Evolutionary conservation across 2,113 vertebrate species (phyloP).

Genomic region (Turnix velox): DNA sequence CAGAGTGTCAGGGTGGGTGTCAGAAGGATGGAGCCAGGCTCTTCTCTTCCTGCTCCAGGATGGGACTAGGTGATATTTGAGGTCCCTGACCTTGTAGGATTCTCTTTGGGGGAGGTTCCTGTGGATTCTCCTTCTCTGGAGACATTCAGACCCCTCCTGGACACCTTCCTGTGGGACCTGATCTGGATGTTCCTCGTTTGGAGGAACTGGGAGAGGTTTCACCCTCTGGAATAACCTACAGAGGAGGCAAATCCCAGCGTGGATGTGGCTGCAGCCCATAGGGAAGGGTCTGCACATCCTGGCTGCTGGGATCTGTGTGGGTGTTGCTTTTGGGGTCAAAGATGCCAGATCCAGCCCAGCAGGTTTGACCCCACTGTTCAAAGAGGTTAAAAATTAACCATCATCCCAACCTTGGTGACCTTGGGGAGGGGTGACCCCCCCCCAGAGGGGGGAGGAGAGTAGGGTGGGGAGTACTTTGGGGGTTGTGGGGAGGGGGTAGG

Average conservation of each 20-base stretch:
- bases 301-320: rapidly evolving
- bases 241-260: rapidly evolving
- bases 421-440: neutral
- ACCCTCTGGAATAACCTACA: neutral
- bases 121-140: too few relatives aligned
- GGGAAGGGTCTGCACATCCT: neutral
- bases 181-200: too few relatives aligned
- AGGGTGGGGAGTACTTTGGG: rapidly evolving
- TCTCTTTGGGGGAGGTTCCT: too few relatives aligned
- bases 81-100: too few relatives aligned
- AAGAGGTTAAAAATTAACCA: conserved; percentile 53
- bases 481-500: rapidly evolving
- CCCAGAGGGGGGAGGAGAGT: neutral
- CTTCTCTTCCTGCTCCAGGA: too few relatives aligned
- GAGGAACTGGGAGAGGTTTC: neutral
- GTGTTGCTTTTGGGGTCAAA: neutral
- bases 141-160: too few relatives aligned
- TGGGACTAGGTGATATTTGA: too few relatives aligned
- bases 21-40: too few relatives aligned
- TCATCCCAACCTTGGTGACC: too few relatives aligned
- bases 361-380: neutral
- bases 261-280: rapidly evolving
- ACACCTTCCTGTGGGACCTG: too few relatives aligned
- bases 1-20: too few relatives aligned
- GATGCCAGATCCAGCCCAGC: neutral